Base-by-base conservation (phyloP, 2,113 vertebrate genomes). In the Melanocharis versteri region DNA sequence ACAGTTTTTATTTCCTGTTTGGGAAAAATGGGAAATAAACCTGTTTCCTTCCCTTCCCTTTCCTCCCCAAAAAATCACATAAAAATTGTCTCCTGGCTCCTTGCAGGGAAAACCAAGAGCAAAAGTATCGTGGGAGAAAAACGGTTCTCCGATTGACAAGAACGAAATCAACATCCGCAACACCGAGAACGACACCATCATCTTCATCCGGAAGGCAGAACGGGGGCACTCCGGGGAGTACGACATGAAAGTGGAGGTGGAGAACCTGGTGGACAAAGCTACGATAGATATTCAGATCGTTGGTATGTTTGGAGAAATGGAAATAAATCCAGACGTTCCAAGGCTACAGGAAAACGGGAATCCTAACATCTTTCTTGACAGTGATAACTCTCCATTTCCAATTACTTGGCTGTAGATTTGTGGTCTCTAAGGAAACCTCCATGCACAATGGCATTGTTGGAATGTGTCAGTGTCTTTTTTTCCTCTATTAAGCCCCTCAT, bases 121-220 rank as follows among this genome's bases (percentile, higher is more conserved):
- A 22, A 99, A 99, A 85, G 98, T 99, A 54, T 98, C 72, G 24
- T 99, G 99, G 99, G 95, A 98, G 96, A 99, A 99, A 69, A 99
- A 99, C 3, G 99, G 98, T 10, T n/a, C 96, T 8, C 94, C 98
- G 5, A 98, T 99, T 2, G 99, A 99, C 76, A 98, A 98, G 68
- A 97, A 98, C n/a, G 98, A 99, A 42, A 98, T 99, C 93, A 99
- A 98, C 96, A 99, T 99, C 82, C 99, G 99, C 56, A 99, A 99
- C 98, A 99, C 98, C 6, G 99, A 99, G 69, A 98, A 98, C 1
- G 99, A 99, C 82, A 99, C 99, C 33, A 99, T 99, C 96, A 98
- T 99, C 92, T 99, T 99, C 96, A 99, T 99, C 86, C 98, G 99
- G 51, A 99, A 99, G 97, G 99, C 99, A 15, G 99, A 99, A 35